Evolutionary conservation across 1,140 invertebrate genomes (phyloP).

Genomic region (Euwallacea similis): DNA sequence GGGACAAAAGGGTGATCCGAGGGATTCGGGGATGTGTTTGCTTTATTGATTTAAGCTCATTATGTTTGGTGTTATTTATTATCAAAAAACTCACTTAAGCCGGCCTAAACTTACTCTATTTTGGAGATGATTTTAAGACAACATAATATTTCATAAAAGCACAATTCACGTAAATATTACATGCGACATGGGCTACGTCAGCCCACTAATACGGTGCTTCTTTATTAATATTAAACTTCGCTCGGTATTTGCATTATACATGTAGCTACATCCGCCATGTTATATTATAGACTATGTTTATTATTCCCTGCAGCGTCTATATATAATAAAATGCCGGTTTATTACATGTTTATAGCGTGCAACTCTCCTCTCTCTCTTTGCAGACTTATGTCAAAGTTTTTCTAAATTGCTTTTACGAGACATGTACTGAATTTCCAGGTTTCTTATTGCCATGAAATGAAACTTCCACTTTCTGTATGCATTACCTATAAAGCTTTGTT

Average conservation of each 20-base stretch:
- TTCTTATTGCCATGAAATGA: too few species aligned
- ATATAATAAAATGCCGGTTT: slow-evolving; percentile 40
- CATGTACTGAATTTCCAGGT: too few species aligned
- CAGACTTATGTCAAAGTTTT: slow-evolving; percentile 10
- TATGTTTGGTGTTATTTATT: slow-evolving; percentile 8
- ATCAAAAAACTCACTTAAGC: too few species aligned
- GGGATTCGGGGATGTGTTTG: slow-evolving; percentile 7
- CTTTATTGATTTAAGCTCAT: slow-evolving; percentile 20
- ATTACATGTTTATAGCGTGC: slow-evolving; percentile 35
- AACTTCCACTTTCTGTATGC: too few species aligned
- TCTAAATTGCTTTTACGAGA: neutral
- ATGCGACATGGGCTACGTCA: slow-evolving; percentile 32
- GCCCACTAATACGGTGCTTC: slow-evolving; percentile 40
- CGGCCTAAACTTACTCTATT: neutral
- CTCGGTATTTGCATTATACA: slow-evolving; percentile 40
- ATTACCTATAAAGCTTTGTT: too few species aligned
- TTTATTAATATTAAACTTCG: slow-evolving; percentile 42
- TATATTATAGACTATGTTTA: slow-evolving; percentile 41
- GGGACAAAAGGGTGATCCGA: slow-evolving; percentile 21
- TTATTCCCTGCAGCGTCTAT: slow-evolving; percentile 40
- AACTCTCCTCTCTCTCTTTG: neutral
- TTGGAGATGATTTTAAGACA: neutral
- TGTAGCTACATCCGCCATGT: slow-evolving; percentile 37
- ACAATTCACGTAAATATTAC: slow-evolving; percentile 39
- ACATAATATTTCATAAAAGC: slow-evolving; percentile 35